Conservation (phyloP, 2,797 vertebrate genomes). For the Steatocranus sp. region DNA sequence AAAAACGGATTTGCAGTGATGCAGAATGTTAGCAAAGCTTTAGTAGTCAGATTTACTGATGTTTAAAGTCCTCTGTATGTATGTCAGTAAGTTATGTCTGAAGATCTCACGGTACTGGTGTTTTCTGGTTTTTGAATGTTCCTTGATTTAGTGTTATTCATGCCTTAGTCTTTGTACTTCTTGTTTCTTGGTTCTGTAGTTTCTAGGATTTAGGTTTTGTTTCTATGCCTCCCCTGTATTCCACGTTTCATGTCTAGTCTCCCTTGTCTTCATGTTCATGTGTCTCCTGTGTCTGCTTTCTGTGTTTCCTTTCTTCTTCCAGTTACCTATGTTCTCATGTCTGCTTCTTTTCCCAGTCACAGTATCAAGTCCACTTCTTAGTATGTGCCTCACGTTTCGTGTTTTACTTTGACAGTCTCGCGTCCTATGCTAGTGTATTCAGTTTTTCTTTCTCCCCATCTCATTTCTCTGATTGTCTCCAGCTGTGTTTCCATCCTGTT, state of each 20-base stretch:
- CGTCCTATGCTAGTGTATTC: not conserved
- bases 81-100: not conserved
- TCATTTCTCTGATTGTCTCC: not conserved
- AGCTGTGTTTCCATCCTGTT: not conserved
- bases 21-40: not conserved
- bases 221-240: not conserved
- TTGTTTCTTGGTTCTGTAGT: not conserved
- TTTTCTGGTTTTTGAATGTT: not conserved
- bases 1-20: not conserved
- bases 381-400: not conserved
- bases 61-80: not conserved
- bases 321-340: not conserved
- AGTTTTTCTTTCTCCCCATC: not conserved
- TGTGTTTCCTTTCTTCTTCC: not conserved
- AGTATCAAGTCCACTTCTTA: not conserved
- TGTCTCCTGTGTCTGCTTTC: not conserved
- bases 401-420: not conserved
- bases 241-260: not conserved
- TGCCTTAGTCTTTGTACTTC: not conserved
- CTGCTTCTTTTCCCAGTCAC: not conserved
- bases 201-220: not conserved
- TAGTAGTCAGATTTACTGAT: not conserved
- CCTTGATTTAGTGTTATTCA: not conserved
- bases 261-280: not conserved
- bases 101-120: not conserved